Evolutionary conservation across 2,888 invertebrate genomes (phyloP).

Genomic region (Netelia inedita): DNA sequence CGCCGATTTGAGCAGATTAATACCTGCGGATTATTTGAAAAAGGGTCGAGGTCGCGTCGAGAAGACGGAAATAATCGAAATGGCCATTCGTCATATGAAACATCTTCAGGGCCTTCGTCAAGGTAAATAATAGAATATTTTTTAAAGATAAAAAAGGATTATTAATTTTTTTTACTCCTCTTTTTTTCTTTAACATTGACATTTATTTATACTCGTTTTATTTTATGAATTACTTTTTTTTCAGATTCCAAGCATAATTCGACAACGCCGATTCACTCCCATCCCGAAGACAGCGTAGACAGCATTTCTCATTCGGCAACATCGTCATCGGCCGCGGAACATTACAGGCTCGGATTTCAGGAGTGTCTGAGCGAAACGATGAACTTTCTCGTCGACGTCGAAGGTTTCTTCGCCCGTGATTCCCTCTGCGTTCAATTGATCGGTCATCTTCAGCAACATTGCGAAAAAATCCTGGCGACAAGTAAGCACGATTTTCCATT

Average conservation of each 20-base stretch:
- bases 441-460: slow-evolving; percentile 94
- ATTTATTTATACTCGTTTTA: slow-evolving; percentile 12
- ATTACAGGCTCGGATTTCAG: slow-evolving; percentile 94
- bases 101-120: slow-evolving; percentile 91
- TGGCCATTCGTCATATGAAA: slow-evolving; percentile 98
- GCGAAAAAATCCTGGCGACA: slow-evolving; percentile 87
- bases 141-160: neutral
- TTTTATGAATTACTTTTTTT: slow-evolving; percentile 45
- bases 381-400: slow-evolving; percentile 94
- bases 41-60: slow-evolving; percentile 98
- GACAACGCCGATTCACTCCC: slow-evolving; percentile 79
- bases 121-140: slow-evolving; percentile 76
- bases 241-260: slow-evolving; percentile 79
- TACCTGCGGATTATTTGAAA: slow-evolving; percentile 96
- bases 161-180: neutral
- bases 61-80: slow-evolving; percentile 99
- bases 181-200: slow-evolving; percentile 1
- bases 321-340: slow-evolving; percentile 84
- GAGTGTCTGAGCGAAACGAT: slow-evolving; percentile 96
- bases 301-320: slow-evolving; percentile 80
- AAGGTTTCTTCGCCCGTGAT: slow-evolving; percentile 93
- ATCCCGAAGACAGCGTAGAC: slow-evolving; percentile 83
- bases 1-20: slow-evolving; percentile 96
- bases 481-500: slow-evolving; percentile 78
- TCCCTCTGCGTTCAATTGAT: slow-evolving; percentile 93